Conservation (phyloP, 2,797 vertebrate genomes). For the Anniella stebbinsi region DNA sequence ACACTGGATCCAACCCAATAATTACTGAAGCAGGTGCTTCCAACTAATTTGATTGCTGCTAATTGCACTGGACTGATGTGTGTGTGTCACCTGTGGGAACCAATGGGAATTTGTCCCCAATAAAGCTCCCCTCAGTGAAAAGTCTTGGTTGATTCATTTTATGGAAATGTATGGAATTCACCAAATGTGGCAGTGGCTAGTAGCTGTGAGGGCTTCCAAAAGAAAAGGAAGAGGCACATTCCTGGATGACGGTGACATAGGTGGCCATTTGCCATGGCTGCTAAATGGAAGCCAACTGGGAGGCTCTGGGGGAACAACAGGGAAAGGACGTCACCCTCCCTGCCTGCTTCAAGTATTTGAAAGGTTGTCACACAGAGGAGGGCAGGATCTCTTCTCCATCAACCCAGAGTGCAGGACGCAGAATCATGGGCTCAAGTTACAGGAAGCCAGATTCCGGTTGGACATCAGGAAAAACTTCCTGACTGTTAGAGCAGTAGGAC, state of each 20-base stretch:
- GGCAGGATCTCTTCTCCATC: too few species aligned
- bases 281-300: background rate
- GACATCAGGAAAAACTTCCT: too few species aligned
- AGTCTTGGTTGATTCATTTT: background rate
- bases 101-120: background rate
- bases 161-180: background rate
- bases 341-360: too few species aligned
- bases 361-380: too few species aligned
- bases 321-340: too few species aligned
- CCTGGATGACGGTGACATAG: background rate
- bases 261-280: background rate
- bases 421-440: too few species aligned
- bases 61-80: background rate
- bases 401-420: too few species aligned
- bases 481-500: too few species aligned
- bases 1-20: too few species aligned
- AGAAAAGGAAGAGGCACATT: background rate
- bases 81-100: background rate
- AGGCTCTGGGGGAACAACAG: background rate
- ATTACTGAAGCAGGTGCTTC: conserved; percentile 82
- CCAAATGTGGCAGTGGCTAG: background rate
- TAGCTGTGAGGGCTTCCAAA: background rate
- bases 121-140: background rate
- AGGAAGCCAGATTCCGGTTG: too few species aligned
- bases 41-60: background rate